Base-by-base conservation (phyloP, 2,797 vertebrate species). In the Microctenopoma stevenorrisi region DNA sequence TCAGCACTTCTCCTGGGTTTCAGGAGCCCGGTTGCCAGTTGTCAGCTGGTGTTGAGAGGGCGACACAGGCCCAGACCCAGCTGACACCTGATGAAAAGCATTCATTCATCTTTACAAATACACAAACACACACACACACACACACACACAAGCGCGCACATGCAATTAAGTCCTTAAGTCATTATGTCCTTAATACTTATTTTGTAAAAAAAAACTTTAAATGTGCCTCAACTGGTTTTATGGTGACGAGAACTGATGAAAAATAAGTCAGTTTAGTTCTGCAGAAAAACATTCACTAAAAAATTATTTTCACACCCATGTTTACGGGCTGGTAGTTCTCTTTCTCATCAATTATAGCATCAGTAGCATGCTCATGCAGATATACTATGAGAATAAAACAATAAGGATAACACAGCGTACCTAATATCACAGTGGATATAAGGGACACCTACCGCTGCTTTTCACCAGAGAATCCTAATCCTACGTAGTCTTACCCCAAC, bases 1-100 rank as follows among this genome's bases (percentile, higher is more conserved):
- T 86, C 74, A 81, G 58, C 57, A 0, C 72, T 55, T 83, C 64
- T 74, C 74, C 79, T 52, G 50, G 79, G 79, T 84, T 89, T 87
- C 73, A 83, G 74, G 76, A 84, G 76, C 64, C 67, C 33, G 12
- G 72, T 68, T 82, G 73, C 73, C 85, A 88, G 88, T 86, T 81
- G 79, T 79, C 86, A 88, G 91, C 85, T 72, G 60, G 81, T 79
- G 86, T 86, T 91, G 84, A 91, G 72, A 84, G 83, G 70, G 62
- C 4, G 25, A 58, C 52, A 28, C 62, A 16, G 77, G 67, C 58
- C 38, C 62, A 44, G 72, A 67, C 38, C 63, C 54, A 63, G 68
- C 72, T 3, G 72, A 42, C 48, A 81, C 55, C 73, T 69, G 81
- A 83, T 78, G 78, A 83, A 67, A 86, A 69, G 60, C 14, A 64